Evolutionary conservation across 2,113 vertebrate species (phyloP).

Genomic region (Chroicocephalus ridibundus): DNA sequence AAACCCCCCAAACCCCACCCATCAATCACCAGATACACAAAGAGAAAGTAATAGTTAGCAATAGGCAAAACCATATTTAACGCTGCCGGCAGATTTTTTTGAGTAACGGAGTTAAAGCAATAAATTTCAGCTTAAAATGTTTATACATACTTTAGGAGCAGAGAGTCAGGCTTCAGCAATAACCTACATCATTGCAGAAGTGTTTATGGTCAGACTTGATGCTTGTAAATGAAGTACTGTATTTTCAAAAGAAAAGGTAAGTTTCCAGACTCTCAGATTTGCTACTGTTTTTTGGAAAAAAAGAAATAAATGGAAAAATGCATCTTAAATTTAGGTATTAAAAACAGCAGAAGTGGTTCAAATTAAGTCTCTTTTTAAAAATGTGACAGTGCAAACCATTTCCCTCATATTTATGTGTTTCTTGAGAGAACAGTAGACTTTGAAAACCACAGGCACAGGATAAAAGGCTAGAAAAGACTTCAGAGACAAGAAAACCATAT

Average conservation of each 20-base stretch:
- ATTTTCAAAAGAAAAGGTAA: background rate
- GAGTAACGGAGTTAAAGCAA: background rate
- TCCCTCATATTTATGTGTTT: fast-evolving
- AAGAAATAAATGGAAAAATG: background rate
- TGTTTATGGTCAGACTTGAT: background rate
- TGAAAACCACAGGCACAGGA: background rate
- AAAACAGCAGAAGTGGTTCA: background rate
- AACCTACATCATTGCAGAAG: background rate
- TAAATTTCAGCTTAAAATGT: background rate
- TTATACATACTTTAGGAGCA: background rate
- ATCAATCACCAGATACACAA: background rate
- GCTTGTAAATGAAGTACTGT: background rate
- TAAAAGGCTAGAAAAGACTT: background rate
- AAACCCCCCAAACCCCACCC: background rate
- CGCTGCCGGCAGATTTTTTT: background rate
- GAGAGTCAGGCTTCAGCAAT: background rate
- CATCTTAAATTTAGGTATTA: background rate
- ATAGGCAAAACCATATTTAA: background rate
- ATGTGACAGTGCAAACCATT: background rate
- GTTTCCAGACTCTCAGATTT: background rate
- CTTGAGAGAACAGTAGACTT: background rate
- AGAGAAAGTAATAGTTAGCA: background rate
- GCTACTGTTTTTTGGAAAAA: background rate
- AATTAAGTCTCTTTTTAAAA: background rate
- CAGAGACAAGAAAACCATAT: background rate